Percentiles rank a stretch among this genome's conserved stretches.
Conservation (phyloP, 2,797 vertebrate species). For the Percopsis omiscomaycus region DNA sequence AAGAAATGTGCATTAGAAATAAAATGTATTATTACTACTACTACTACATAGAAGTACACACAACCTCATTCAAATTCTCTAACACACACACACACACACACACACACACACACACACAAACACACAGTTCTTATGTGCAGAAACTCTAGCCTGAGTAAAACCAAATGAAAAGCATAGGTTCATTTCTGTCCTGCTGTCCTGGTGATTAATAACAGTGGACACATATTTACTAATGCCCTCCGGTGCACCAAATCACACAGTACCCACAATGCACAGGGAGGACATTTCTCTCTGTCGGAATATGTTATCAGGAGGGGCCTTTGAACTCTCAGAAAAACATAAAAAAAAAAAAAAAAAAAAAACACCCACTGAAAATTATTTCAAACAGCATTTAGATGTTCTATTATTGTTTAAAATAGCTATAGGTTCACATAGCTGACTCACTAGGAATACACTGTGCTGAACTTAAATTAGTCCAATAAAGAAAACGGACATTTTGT, state of each 20-base stretch:
- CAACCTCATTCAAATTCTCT: not conserved
- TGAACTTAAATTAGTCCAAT: conserved; percentile 8
- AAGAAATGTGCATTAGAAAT: too few relatives aligned
- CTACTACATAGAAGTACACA: conserved; percentile 3
- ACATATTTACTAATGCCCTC: conserved; percentile 75
- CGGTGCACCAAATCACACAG: conserved; percentile 67
- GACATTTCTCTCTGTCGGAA: conserved; percentile 80
- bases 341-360: conserved; percentile 46
- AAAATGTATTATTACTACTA: too few relatives aligned
- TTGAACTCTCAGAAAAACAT: conserved; percentile 64
- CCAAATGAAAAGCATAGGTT: conserved; percentile 71
- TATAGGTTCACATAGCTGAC: conserved; percentile 1
- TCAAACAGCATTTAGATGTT: conserved; percentile 48
- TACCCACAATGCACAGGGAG: conserved; percentile 70
- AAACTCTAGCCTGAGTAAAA: conserved; percentile 60
- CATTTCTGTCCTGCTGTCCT: conserved; percentile 75
- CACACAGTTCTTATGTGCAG: conserved; percentile 25
- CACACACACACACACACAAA: too few relatives aligned
- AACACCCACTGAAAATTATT: conserved; percentile 61
- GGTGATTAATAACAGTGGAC: conserved; percentile 85
- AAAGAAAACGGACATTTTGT: not conserved
- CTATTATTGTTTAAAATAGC: conserved; percentile 25
- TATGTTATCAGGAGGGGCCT: conserved; percentile 77
- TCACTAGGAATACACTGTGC: conserved; percentile 15
- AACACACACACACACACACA: too few relatives aligned